Evolutionary conservation across 2,113 vertebrate genomes (phyloP).

Genomic region (Calidris pugnax): DNA sequence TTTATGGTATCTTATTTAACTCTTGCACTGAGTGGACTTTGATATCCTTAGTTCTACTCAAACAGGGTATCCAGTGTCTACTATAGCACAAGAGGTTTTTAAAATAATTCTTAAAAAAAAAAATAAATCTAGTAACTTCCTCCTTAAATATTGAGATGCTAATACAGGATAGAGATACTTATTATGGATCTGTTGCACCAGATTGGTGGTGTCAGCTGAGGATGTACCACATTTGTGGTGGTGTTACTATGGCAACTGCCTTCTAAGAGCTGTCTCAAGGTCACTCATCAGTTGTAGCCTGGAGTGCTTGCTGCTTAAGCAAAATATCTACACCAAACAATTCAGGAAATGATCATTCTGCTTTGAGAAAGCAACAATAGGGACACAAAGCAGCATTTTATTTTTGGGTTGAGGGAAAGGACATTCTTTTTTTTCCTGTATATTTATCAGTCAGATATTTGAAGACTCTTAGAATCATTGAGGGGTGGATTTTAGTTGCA

Average conservation of each 20-base stretch:
- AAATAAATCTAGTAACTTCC: neutral
- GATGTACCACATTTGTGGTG: slow-evolving; percentile 75
- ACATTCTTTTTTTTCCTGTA: neutral
- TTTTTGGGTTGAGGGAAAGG: neutral
- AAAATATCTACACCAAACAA: slow-evolving; percentile 59
- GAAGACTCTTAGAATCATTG: neutral
- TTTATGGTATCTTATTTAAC: neutral
- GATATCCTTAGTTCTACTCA: neutral
- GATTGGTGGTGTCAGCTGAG: slow-evolving; percentile 71
- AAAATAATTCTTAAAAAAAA: neutral
- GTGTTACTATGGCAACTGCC: slow-evolving; percentile 78
- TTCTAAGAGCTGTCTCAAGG: slow-evolving; percentile 79
- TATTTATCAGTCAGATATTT: neutral
- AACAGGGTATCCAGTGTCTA: neutral
- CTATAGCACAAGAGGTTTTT: neutral
- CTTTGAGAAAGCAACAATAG: neutral
- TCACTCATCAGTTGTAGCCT: slow-evolving; percentile 75
- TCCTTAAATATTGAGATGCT: neutral
- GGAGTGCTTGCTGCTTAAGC: slow-evolving; percentile 74
- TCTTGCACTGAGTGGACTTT: neutral
- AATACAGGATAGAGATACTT: neutral
- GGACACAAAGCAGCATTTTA: neutral
- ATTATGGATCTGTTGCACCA: slow-evolving; percentile 41
- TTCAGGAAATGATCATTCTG: slow-evolving; percentile 28
- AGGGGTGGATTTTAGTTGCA: neutral